Conservation (phyloP, 2,888 invertebrate genomes). For the Gonocerus acuteangulatus region DNA sequence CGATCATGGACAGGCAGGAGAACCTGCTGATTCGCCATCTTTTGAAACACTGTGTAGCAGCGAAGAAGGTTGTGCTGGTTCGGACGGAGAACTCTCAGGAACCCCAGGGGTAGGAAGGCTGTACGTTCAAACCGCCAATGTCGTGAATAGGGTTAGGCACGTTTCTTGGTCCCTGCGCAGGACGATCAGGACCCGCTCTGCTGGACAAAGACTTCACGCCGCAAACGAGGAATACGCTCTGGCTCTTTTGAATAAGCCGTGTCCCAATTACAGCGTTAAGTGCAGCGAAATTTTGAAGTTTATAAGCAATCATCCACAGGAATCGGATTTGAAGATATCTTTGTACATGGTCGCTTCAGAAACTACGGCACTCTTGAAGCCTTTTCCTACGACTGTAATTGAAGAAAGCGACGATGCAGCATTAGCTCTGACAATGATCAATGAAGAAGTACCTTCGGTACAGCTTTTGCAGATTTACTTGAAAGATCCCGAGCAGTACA, state of each 20-base stretch:
- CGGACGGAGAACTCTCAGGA: no score
- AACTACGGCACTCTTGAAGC: slow-evolving; percentile 8
- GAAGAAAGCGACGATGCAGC: slow-evolving; percentile 25
- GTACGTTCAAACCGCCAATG: no score
- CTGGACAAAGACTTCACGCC: no score
- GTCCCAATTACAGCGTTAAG: slow-evolving; percentile 14
- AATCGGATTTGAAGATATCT: slow-evolving; percentile 26
- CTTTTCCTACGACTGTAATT: slow-evolving; percentile 19
- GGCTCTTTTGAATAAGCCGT: slow-evolving; percentile 13
- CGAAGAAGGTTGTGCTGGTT: no score
- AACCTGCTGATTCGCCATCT: no score
- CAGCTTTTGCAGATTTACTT: slow-evolving; percentile 10
- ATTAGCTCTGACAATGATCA: slow-evolving; percentile 16
- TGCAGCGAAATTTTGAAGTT: slow-evolving; percentile 18
- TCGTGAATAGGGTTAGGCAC: no score
- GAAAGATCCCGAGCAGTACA: background rate
- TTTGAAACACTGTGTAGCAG: no score
- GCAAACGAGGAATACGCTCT: background rate
- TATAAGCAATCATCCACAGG: slow-evolving; percentile 1
- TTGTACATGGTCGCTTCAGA: slow-evolving; percentile 27
- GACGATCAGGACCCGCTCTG: no score
- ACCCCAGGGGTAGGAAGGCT: no score
- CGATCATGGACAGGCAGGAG: no score
- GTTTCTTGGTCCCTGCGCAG: no score
- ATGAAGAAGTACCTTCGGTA: slow-evolving; percentile 28